Conservation (phyloP, 2,113 vertebrate species). For the Odocoileus virginianus region DNA sequence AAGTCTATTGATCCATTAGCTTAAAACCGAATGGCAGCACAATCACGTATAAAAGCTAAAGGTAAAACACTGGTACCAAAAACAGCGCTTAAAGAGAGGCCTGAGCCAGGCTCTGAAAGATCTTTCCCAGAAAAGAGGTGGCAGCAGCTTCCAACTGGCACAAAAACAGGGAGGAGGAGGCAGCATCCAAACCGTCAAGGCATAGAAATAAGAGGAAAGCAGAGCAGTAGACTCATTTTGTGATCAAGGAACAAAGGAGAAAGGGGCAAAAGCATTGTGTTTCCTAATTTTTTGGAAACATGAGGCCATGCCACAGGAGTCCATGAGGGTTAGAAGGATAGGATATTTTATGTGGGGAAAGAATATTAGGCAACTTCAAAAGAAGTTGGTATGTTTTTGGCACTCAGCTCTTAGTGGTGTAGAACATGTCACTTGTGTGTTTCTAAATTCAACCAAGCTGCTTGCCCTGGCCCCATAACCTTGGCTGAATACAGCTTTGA, state of each 20-base stretch:
- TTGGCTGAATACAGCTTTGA: not conserved
- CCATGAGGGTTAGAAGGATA: not conserved
- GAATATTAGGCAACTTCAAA: not conserved
- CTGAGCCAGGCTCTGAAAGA: not conserved
- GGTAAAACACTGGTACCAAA: not conserved
- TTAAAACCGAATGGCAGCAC: slow-evolving; percentile 38
- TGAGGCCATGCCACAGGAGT: accelerated
- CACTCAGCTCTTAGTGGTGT: not conserved
- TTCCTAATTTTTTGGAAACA: not conserved
- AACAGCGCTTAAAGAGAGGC: not conserved
- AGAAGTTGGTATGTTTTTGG: not conserved
- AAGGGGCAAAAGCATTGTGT: not conserved
- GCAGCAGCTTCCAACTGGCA: slow-evolving; percentile 16
- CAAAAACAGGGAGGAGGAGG: not conserved
- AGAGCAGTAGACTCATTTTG: not conserved
- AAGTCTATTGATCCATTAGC: slow-evolving; percentile 20
- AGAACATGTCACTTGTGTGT: not conserved
- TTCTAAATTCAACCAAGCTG: not conserved
- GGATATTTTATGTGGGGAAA: not conserved
- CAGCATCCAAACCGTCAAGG: not conserved
- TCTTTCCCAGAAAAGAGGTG: not conserved
- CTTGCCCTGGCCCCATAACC: not conserved
- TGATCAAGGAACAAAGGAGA: not conserved
- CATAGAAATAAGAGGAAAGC: not conserved
- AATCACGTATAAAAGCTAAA: slow-evolving; percentile 12